Base-by-base conservation (phyloP, 2,888 invertebrate species). In the Nycteola revayana region DNA sequence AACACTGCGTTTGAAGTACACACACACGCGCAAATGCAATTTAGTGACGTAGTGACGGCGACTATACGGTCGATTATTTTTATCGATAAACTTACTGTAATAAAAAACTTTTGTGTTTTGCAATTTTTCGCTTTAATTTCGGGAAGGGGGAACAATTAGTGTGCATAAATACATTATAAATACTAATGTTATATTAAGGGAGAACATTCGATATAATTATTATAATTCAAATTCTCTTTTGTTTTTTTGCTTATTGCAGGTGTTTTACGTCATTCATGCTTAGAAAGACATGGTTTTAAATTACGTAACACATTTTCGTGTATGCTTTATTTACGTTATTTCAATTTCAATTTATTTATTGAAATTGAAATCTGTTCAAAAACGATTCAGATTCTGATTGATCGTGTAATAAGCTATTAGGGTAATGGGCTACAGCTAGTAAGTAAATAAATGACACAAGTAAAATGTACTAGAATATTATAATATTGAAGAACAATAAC, bases 171-270 rank as follows among this genome's bases (percentile, higher is more conserved):
- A n/a, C n/a, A n/a, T n/a, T n/a, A n/a, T n/a, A n/a, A n/a, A n/a
- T n/a, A n/a, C n/a, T 25, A 39, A 25, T 39, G 18, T 18, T 6
- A 18, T 5, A 18, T 18, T 18, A 18, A 18, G 18, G 18, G 18
- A 6, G n/a, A n/a, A n/a, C n/a, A n/a, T n/a, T n/a, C n/a, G n/a
- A n/a, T n/a, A n/a, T n/a, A n/a, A n/a, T n/a, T n/a, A n/a, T n/a
- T n/a, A n/a, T n/a, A n/a, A n/a, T n/a, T n/a, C n/a, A n/a, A n/a
- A n/a, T n/a, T n/a, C n/a, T n/a, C n/a, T n/a, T n/a, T n/a, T n/a
- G n/a, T n/a, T n/a, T n/a, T n/a, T n/a, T n/a, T n/a, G n/a, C n/a
- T n/a, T n/a, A n/a, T n/a, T n/a, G n/a, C n/a, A n/a, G n/a, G n/a
- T n/a, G n/a, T n/a, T n/a, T n/a, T n/a, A n/a, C n/a, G n/a, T n/a